These are phyloP conservation scores for Oeneis ivallda DNA, from an alignment of 2,888 invertebrate genomes.

Conservation along the genomic window DNA sequence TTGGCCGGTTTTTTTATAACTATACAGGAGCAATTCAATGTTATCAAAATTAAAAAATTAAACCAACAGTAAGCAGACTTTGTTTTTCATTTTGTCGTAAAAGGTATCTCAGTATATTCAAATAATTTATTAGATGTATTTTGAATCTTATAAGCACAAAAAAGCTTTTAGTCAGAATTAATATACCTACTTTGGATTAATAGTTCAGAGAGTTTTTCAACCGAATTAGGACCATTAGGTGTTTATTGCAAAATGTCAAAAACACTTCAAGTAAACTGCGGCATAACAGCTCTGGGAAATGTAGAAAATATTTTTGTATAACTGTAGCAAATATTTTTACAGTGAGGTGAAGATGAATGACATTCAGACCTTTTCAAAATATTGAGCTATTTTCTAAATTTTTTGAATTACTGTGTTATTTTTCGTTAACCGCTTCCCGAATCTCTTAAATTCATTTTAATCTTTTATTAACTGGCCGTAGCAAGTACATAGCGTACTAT, in stretches of 20 bases:
- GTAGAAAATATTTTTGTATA: conserved; percentile 4
- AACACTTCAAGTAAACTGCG: background rate
- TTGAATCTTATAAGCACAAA: too few species aligned
- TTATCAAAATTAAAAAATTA: too few species aligned
- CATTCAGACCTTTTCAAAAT: background rate
- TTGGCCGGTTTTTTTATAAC: too few species aligned
- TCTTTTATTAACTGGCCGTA: too few species aligned
- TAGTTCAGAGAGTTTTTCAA: background rate
- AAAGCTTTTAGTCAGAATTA: too few species aligned
- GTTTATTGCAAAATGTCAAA: background rate
- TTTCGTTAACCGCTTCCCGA: background rate
- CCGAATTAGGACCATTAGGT: background rate
- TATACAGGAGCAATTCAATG: too few species aligned
- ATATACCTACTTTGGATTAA: background rate
- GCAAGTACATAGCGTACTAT: too few species aligned
- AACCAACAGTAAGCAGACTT: too few species aligned
- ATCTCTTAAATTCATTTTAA: background rate
- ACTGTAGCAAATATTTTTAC: background rate
- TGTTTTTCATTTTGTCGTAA: too few species aligned
- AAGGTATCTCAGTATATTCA: too few species aligned
- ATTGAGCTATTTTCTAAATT: background rate
- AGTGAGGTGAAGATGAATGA: background rate
- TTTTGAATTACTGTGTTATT: background rate
- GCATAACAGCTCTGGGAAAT: background rate
- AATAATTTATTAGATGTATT: too few species aligned